These are phyloP conservation scores for Sebastes schlegelii DNA, from an alignment of 2,113 vertebrate genomes.

Conservation along the genomic window DNA sequence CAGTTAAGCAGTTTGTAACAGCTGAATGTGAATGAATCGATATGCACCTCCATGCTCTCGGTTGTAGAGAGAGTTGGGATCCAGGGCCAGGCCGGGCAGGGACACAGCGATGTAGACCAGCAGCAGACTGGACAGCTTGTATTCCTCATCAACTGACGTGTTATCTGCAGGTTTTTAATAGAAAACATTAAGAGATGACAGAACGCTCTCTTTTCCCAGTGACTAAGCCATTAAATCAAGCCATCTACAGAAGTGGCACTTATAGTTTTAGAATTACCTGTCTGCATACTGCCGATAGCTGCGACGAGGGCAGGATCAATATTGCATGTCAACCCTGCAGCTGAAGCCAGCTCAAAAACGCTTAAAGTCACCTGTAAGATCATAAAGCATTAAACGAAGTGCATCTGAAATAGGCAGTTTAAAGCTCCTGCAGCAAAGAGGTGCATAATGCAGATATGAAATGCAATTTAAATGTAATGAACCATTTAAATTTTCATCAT, in stretches of 20 bases:
- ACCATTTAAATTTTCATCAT: not conserved
- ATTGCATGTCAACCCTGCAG: slow-evolving; percentile 89
- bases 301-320: slow-evolving; percentile 90
- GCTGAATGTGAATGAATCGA: slow-evolving; percentile 42
- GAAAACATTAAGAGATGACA: slow-evolving; percentile 2
- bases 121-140: slow-evolving; percentile 90
- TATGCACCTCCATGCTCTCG: slow-evolving; percentile 88
- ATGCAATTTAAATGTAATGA: not conserved
- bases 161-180: slow-evolving; percentile 80
- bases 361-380: slow-evolving; percentile 86
- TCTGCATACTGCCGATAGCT: slow-evolving; percentile 85
- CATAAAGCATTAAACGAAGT: not conserved
- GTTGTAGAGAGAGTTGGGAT: slow-evolving; percentile 87
- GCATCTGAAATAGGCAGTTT: not conserved
- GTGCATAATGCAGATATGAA: not conserved
- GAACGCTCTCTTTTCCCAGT: not conserved
- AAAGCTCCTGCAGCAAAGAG: too few species aligned
- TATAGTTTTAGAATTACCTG: slow-evolving; percentile 78
- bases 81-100: slow-evolving; percentile 87
- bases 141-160: slow-evolving; percentile 89
- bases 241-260: not conserved
- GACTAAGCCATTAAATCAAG: not conserved
- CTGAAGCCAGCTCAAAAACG: slow-evolving; percentile 91
- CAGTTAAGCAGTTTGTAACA: slow-evolving; percentile 18
- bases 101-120: slow-evolving; percentile 91